Evolutionary conservation across 2,888 invertebrate genomes (phyloP).

Genomic region (Peribatodes rhomboidaria): DNA sequence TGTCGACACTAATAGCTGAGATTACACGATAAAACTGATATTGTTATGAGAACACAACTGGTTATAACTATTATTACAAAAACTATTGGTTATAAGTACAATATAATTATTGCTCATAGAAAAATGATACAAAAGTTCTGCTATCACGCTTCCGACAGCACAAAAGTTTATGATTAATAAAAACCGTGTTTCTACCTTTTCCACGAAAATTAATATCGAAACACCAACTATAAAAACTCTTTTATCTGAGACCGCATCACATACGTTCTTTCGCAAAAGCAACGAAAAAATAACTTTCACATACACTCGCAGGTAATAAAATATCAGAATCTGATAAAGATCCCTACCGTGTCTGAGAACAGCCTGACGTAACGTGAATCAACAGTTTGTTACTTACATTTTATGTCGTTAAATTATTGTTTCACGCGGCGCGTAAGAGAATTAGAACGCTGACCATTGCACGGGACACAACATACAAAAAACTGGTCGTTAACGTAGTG

Average conservation of each 20-base stretch:
- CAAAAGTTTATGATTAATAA: neutral
- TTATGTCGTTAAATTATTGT: conserved; percentile 27
- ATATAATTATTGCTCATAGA: neutral
- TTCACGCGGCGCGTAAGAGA: conserved; percentile 26
- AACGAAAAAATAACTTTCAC: conserved; percentile 20
- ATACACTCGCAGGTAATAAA: conserved; percentile 32
- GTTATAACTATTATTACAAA: conserved; percentile 1
- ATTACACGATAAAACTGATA: conserved; percentile 13
- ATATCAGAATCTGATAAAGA: conserved; percentile 32
- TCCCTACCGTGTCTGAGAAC: conserved; percentile 18
- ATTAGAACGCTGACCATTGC: conserved; percentile 29
- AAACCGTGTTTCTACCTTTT: too few relatives aligned
- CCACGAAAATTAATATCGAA: neutral
- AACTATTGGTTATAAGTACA: neutral
- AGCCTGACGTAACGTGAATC: conserved; percentile 32
- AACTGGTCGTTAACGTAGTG: conserved; percentile 19
- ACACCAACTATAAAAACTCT: conserved; percentile 3
- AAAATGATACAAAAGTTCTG: neutral
- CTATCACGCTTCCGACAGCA: neutral
- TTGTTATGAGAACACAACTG: conserved; percentile 4
- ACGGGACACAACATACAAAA: conserved; percentile 15
- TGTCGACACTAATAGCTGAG: conserved; percentile 3
- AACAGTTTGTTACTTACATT: conserved; percentile 37
- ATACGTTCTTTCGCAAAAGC: conserved; percentile 5
- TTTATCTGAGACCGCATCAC: conserved; percentile 31